phyloP scores from a whole-genome alignment of 1,140 invertebrate species.

The Bactericera cockerelli region DNA sequence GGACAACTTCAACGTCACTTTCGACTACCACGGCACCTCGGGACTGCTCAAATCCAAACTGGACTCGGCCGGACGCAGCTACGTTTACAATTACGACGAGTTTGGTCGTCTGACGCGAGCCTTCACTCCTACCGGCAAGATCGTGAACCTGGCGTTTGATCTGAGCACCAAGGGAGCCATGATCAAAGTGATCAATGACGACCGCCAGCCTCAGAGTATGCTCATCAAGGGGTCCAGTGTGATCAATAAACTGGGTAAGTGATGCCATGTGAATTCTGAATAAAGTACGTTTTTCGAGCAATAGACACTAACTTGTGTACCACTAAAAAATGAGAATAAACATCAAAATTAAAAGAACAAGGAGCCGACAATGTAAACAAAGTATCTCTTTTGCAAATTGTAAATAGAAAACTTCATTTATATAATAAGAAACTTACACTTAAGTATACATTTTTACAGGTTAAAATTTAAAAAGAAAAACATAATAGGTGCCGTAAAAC shows the following conservation, averaged over 20 bases:
- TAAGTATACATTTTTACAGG: no score
- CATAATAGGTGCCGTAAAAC: no score
- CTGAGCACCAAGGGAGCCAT: constrained; percentile 73
- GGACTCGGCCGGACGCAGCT: constrained; percentile 77
- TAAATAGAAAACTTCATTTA: no score
- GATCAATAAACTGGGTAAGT: constrained; percentile 46
- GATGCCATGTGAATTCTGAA: no score
- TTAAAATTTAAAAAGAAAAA: no score
- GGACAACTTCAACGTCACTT: constrained; percentile 81
- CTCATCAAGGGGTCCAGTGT: constrained; percentile 76
- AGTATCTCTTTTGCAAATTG: no score
- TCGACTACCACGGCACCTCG: constrained; percentile 79
- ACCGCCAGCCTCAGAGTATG: constrained; percentile 62
- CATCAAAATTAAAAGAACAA: no score
- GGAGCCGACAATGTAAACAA: no score
- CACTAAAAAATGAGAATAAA: no score
- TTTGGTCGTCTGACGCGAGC: constrained; percentile 79
- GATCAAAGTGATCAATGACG: constrained; percentile 68
- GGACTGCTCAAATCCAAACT: constrained; percentile 75
- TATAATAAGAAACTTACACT: no score
- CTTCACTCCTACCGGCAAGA: constrained; percentile 80
- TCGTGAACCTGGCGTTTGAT: constrained; percentile 71
- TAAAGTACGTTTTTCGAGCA: no score
- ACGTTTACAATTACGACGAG: constrained; percentile 89
- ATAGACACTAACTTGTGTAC: no score